These are phyloP conservation scores for Carassius auratus DNA, from an alignment of 2,113 vertebrate genomes.

Conservation along the genomic window DNA sequence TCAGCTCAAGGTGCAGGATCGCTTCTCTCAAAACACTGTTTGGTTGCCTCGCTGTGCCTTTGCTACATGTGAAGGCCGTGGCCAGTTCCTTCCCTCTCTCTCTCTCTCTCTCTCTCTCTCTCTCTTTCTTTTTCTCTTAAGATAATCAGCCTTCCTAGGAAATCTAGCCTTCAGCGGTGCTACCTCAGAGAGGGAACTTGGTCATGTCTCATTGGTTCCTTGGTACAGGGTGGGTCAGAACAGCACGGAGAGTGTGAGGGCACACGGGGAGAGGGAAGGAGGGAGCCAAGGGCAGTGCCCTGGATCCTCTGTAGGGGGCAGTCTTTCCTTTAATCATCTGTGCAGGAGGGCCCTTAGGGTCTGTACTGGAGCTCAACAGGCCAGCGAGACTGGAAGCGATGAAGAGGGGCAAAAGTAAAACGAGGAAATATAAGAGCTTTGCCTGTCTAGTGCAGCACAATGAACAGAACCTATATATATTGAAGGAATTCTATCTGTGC, in stretches of 20 bases:
- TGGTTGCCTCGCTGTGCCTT: slow-evolving; percentile 40
- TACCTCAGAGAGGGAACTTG: slow-evolving; percentile 55
- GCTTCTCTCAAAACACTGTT: slow-evolving; percentile 29
- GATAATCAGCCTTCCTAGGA: slow-evolving; percentile 55
- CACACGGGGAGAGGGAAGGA: slow-evolving; percentile 26
- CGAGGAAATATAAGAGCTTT: slow-evolving; percentile 30
- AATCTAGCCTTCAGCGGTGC: slow-evolving; percentile 49
- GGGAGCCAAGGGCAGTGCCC: slow-evolving; percentile 51
- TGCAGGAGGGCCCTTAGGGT: slow-evolving; percentile 39
- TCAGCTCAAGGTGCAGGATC: slow-evolving; percentile 55
- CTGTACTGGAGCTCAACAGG: slow-evolving; percentile 44
- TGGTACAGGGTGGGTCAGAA: slow-evolving; percentile 57
- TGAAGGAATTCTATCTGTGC: background rate
- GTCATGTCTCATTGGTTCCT: slow-evolving; percentile 59
- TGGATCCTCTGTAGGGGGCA: slow-evolving; percentile 58
- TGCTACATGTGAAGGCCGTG: slow-evolving; percentile 41
- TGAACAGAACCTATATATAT: background rate
- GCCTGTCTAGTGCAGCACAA: background rate
- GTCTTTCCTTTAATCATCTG: slow-evolving; percentile 53
- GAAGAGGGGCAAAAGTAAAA: slow-evolving; percentile 35
- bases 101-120: slow-evolving; percentile 16
- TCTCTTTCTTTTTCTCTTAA: slow-evolving; percentile 37
- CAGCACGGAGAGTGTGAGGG: slow-evolving; percentile 41
- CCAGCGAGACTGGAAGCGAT: slow-evolving; percentile 28
- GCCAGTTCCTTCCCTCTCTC: slow-evolving; percentile 43